Evolutionary conservation across 2,888 invertebrate species (phyloP).

Genomic region (Dioctria linearis): DNA sequence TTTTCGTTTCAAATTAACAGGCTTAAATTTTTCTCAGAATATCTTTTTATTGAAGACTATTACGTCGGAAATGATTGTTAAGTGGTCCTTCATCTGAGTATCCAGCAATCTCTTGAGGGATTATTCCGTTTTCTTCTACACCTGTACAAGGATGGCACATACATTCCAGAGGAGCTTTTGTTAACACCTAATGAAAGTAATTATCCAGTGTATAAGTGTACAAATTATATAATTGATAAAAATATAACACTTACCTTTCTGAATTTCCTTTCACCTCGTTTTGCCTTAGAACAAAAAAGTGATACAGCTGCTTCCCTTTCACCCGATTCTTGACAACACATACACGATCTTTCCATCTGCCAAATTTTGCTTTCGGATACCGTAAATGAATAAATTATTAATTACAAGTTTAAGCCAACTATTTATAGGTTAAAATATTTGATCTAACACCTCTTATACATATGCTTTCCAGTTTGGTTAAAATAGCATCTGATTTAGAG

Average conservation of each 20-base stretch:
- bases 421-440: too few relatives aligned
- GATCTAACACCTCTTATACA: too few relatives aligned
- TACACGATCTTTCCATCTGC: constrained; percentile 96
- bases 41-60: constrained; percentile 72
- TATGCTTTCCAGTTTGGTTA: too few relatives aligned
- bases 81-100: constrained; percentile 87
- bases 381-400: constrained; percentile 70
- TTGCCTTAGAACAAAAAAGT: constrained; percentile 90
- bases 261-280: constrained; percentile 87
- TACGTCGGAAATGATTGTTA: constrained; percentile 84
- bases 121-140: constrained; percentile 88
- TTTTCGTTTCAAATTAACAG: too few relatives aligned
- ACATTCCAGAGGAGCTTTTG: constrained; percentile 92
- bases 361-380: constrained; percentile 95
- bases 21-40: neutral
- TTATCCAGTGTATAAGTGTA: constrained; percentile 47
- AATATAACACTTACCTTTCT: constrained; percentile 77
- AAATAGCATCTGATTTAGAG: too few relatives aligned
- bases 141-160: constrained; percentile 95
- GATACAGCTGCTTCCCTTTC: constrained; percentile 92
- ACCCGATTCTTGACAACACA: constrained; percentile 95
- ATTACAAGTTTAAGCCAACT: too few relatives aligned
- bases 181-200: constrained; percentile 78
- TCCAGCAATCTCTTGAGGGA: constrained; percentile 92
- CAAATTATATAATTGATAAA: neutral